phyloP scores from a whole-genome alignment of 2,888 invertebrate genomes.

The Pristionchus mayeri region DNA sequence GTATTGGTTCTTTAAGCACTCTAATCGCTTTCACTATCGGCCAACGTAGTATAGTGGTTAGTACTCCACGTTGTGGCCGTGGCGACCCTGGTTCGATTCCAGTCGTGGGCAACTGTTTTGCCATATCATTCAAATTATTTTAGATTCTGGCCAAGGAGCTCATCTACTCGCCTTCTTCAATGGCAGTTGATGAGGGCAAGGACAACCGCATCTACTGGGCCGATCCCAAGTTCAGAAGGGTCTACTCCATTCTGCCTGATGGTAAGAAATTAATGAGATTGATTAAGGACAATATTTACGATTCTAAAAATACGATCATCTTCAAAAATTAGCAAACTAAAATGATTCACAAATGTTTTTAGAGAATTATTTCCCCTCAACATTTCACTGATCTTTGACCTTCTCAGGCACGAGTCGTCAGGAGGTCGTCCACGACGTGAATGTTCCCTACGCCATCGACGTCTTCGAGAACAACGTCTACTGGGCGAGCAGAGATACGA shows the following conservation, averaged over 20 bases:
- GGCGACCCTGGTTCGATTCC: slow-evolving; percentile 68
- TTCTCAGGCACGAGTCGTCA: slow-evolving; percentile 61
- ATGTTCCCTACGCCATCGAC: slow-evolving; percentile 81
- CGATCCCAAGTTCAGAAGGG: slow-evolving; percentile 89
- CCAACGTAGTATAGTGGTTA: slow-evolving; percentile 68
- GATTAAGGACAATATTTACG: too few relatives aligned
- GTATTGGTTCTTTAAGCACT: too few relatives aligned
- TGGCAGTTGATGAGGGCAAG: slow-evolving; percentile 91
- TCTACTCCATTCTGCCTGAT: slow-evolving; percentile 89
- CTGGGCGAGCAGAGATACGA: slow-evolving; percentile 92
- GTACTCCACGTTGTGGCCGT: slow-evolving; percentile 72
- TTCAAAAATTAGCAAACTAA: background rate
- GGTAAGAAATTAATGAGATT: too few relatives aligned
- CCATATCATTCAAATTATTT: slow-evolving; percentile 22
- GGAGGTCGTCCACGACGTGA: slow-evolving; percentile 65
- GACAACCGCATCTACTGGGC: slow-evolving; percentile 94
- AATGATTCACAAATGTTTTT: too few relatives aligned
- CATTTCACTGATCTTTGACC: slow-evolving; percentile 29
- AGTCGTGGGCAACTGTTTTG: slow-evolving; percentile 47
- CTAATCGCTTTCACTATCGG: too few relatives aligned
- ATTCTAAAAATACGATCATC: background rate
- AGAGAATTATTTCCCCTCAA: background rate
- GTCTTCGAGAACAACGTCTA: slow-evolving; percentile 93
- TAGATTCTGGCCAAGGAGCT: slow-evolving; percentile 85
- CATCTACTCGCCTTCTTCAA: slow-evolving; percentile 89